A percentile compares a stretch with the other conserved stretches of the same genome.
phyloP scores from a whole-genome alignment of 2,113 vertebrate species.

The Thamnophis sirtalis region DNA sequence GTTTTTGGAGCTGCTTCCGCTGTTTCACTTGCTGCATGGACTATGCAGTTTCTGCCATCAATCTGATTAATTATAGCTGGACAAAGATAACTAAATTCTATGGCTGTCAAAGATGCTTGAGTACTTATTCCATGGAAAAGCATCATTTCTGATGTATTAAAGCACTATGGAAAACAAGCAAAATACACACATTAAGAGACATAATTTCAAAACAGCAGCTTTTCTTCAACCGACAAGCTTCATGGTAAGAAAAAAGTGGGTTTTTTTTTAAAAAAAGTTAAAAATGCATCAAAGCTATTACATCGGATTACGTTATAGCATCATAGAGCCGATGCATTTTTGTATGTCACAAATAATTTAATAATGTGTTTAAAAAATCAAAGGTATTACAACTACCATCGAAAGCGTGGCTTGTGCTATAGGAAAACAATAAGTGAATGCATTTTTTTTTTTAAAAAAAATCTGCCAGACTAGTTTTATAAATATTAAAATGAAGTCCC shows the following conservation, averaged over 20 bases:
- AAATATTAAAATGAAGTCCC: background rate
- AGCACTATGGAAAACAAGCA: slow-evolving; percentile 73
- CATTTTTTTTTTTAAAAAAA: background rate
- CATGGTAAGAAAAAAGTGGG: background rate
- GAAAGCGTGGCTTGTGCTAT: background rate
- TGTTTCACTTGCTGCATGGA: slow-evolving; percentile 71
- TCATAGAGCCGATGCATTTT: background rate
- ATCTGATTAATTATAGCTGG: slow-evolving; percentile 94
- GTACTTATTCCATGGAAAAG: slow-evolving; percentile 82
- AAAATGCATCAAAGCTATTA: background rate
- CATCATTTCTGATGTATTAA: slow-evolving; percentile 84
- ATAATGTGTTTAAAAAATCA: background rate
- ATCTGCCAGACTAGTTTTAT: background rate
- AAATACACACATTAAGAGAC: background rate
- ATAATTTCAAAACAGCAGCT: background rate
- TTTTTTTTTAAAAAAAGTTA: background rate
- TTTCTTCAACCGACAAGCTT: background rate
- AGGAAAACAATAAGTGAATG: background rate
- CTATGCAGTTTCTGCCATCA: slow-evolving; percentile 80
- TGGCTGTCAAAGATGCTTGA: slow-evolving; percentile 68
- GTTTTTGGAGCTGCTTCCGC: slow-evolving; percentile 69
- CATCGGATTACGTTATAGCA: background rate
- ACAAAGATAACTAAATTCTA: slow-evolving; percentile 88
- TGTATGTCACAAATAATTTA: background rate
- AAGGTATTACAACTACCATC: background rate